These are phyloP conservation scores for Drosophila setosimentum DNA, from an alignment of 2,888 invertebrate species.

Conservation along the genomic window DNA sequence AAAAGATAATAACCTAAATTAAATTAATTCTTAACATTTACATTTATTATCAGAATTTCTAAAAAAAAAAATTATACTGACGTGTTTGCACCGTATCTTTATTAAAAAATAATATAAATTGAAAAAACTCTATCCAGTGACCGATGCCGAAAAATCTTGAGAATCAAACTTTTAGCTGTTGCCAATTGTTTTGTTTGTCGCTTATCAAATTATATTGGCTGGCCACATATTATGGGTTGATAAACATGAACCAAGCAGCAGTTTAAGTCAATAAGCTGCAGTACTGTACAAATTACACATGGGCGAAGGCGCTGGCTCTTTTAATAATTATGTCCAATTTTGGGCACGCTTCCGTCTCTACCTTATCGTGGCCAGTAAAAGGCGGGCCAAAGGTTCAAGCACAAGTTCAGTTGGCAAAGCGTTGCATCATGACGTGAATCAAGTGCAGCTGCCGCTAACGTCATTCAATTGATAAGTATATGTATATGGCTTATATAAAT, in stretches of 20 bases:
- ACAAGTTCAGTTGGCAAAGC: background rate
- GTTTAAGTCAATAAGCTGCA: slow-evolving; percentile 54
- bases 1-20: slow-evolving; percentile 8
- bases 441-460: slow-evolving; percentile 21
- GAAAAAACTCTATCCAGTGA: slow-evolving; percentile 22
- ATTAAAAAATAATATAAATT: background rate
- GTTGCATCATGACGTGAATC: slow-evolving; percentile 16
- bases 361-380: slow-evolving; percentile 35
- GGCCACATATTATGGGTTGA: slow-evolving; percentile 59
- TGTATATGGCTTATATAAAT: slow-evolving; percentile 54
- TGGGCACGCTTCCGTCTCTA: slow-evolving; percentile 43
- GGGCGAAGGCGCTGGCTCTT: slow-evolving; percentile 27
- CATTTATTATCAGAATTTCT: slow-evolving; percentile 5
- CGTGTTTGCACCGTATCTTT: background rate
- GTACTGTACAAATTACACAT: slow-evolving; percentile 1
- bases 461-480: slow-evolving; percentile 53
- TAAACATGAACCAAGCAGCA: slow-evolving; percentile 55
- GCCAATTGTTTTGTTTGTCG: slow-evolving; percentile 56
- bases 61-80: background rate
- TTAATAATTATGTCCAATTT: slow-evolving; percentile 47
- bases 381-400: slow-evolving; percentile 51
- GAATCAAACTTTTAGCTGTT: slow-evolving; percentile 51
- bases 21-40: slow-evolving; percentile 2
- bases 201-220: slow-evolving; percentile 52
- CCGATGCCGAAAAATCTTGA: slow-evolving; percentile 14